Conservation (phyloP, 2,113 vertebrate genomes). For the Podarcis muralis region DNA sequence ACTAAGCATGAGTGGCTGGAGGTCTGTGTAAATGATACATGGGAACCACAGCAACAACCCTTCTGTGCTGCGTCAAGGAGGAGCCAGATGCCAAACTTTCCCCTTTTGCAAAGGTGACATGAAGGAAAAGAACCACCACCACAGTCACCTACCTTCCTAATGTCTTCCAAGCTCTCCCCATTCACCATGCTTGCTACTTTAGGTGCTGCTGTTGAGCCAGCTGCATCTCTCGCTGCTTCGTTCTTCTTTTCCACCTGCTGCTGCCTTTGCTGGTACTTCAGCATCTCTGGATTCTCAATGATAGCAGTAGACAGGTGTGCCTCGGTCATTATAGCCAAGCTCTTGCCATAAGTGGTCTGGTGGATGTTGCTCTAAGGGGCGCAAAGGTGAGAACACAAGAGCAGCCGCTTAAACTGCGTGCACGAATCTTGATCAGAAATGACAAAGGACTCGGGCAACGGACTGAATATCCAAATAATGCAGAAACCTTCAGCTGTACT, state of each 20-base stretch:
- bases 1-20: no score
- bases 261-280: slow-evolving; percentile 90
- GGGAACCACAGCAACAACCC: no score
- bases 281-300: slow-evolving; percentile 98
- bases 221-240: slow-evolving; percentile 51
- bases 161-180: slow-evolving; percentile 96
- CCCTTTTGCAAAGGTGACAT: background rate
- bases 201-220: slow-evolving; percentile 72
- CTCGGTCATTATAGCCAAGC: slow-evolving; percentile 93
- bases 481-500: background rate
- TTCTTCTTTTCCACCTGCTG: slow-evolving; percentile 84
- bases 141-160: slow-evolving; percentile 85
- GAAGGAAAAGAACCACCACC: background rate
- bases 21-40: no score
- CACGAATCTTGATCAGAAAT: background rate
- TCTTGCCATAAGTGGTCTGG: slow-evolving; percentile 97
- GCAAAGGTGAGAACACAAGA: background rate
- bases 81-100: no score
- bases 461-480: background rate
- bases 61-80: no score
- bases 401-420: background rate
- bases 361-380: slow-evolving; percentile 90
- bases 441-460: background rate
- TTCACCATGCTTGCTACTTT: slow-evolving; percentile 94
- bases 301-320: slow-evolving; percentile 93